phyloP scores from a whole-genome alignment of 2,797 vertebrate species.

The Pipistrellus pipistrellus region DNA sequence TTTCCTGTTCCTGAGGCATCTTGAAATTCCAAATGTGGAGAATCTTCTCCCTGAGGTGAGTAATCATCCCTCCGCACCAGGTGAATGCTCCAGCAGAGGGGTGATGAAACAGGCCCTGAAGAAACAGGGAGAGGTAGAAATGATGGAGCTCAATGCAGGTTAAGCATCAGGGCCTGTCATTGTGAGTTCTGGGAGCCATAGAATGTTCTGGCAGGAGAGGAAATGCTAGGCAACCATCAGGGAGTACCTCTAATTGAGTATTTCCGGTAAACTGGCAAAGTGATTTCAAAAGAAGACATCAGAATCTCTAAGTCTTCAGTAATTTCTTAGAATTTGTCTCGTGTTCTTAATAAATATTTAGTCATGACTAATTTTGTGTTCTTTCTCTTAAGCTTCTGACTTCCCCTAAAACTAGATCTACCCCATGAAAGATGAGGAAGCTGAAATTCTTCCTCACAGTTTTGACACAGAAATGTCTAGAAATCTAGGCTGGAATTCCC shows the following conservation, averaged over 20 bases:
- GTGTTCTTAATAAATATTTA: neutral
- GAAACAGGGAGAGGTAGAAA: neutral
- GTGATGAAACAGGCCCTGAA: neutral
- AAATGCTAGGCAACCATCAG: neutral
- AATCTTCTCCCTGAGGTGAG: neutral
- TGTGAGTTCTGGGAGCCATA: neutral
- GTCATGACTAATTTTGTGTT: neutral
- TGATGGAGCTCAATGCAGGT: neutral
- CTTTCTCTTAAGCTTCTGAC: neutral
- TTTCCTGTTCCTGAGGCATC: neutral
- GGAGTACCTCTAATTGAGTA: neutral
- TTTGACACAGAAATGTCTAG: neutral
- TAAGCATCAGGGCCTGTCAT: neutral
- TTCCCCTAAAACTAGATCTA: neutral
- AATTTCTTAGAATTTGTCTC: neutral
- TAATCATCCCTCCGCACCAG: neutral
- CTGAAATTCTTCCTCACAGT: neutral
- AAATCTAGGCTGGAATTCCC: neutral
- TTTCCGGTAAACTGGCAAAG: neutral
- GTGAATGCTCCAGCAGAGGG: neutral
- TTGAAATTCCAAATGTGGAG: neutral
- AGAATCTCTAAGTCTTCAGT: neutral
- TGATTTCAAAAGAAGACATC: constrained; percentile 39
- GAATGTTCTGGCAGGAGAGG: neutral
- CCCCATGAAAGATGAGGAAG: neutral